Evolutionary conservation across 2,888 invertebrate genomes (phyloP).

Genomic region (Iphiclides podalirius): DNA sequence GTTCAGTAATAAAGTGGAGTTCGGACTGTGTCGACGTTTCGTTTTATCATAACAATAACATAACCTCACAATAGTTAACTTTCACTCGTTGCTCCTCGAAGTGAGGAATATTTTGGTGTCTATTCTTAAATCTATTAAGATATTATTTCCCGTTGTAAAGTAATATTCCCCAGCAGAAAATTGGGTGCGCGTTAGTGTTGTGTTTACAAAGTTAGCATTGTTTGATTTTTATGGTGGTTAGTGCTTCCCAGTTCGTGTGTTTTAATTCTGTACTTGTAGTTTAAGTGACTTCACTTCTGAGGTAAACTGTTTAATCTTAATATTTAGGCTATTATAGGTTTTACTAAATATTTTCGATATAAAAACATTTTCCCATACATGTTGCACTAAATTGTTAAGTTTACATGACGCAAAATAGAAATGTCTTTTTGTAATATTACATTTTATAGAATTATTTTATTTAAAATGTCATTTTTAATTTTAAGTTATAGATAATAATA

Average conservation of each 20-base stretch:
- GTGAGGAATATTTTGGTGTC: conserved; percentile 22
- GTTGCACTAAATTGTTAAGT: conserved; percentile 6
- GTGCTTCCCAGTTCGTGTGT: conserved; percentile 52
- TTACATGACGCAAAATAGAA: not conserved
- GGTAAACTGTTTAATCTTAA: conserved; percentile 37
- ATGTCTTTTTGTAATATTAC: too few relatives aligned
- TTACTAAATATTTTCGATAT: not conserved
- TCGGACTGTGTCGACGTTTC: conserved; percentile 43
- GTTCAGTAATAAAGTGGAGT: conserved; percentile 52
- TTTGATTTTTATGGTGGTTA: conserved; percentile 48
- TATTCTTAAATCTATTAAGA: conserved; percentile 10
- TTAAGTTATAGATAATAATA: not conserved
- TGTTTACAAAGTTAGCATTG: conserved; percentile 63
- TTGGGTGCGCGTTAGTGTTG: conserved; percentile 39
- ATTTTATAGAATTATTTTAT: too few relatives aligned
- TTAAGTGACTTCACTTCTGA: conserved; percentile 42
- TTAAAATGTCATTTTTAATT: not conserved
- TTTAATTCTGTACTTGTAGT: too few relatives aligned
- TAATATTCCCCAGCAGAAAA: conserved; percentile 27
- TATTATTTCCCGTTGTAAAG: conserved; percentile 9
- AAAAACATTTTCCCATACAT: not conserved
- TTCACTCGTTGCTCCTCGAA: conserved; percentile 39
- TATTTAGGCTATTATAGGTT: not conserved
- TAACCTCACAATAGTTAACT: conserved; percentile 59
- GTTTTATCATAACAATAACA: conserved; percentile 53